Conservation (phyloP, 2,797 vertebrate species). For the Microctenopoma stevenorrisi region DNA sequence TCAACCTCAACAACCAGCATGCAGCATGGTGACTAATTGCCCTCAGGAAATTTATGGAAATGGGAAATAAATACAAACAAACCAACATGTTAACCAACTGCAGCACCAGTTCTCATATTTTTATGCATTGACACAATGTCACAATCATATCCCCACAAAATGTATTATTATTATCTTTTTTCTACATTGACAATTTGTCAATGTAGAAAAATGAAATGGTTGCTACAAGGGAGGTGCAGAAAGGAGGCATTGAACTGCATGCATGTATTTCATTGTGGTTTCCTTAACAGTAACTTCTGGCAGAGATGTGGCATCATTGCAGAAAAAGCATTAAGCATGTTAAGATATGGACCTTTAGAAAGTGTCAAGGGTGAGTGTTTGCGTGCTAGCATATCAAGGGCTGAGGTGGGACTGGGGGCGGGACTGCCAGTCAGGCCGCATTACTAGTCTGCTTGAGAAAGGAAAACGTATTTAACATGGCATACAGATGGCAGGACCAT, state of each 20-base stretch:
- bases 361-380: constrained; percentile 14
- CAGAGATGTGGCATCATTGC: neutral
- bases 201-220: constrained; percentile 34
- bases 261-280: constrained; percentile 6
- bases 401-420: constrained; percentile 20
- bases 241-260: constrained; percentile 7
- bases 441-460: constrained; percentile 71
- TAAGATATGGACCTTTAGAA: constrained; percentile 23
- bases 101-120: constrained; percentile 45
- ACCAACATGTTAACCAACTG: constrained; percentile 71
- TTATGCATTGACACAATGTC: constrained; percentile 76
- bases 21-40: constrained; percentile 70
- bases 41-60: constrained; percentile 78
- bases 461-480: constrained; percentile 64
- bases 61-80: constrained; percentile 71
- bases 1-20: constrained; percentile 66
- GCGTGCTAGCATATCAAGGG: constrained; percentile 3
- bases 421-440: constrained; percentile 75
- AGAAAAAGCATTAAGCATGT: constrained; percentile 1
- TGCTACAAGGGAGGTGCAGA: constrained; percentile 6
- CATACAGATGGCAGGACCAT: constrained; percentile 28
- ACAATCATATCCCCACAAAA: constrained; percentile 73
- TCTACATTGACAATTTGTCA: constrained; percentile 15
- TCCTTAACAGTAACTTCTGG: constrained; percentile 3
- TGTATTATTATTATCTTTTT: constrained; percentile 17